phyloP scores from a whole-genome alignment of 2,888 invertebrate genomes.

The Polietes domitor region DNA sequence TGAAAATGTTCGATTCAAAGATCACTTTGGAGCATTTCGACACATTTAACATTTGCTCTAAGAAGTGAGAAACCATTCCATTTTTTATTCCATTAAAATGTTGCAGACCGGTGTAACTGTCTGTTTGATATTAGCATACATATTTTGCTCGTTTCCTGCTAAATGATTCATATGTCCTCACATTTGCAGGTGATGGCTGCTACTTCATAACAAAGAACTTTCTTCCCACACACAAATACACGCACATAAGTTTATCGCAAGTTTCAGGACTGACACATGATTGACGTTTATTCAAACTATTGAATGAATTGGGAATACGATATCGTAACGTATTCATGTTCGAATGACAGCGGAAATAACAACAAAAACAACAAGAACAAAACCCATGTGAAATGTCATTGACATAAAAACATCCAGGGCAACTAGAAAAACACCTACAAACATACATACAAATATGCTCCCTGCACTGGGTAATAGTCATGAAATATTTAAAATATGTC shows the following conservation, averaged over 20 bases:
- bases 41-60: too few relatives aligned
- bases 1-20: too few relatives aligned
- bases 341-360: background rate
- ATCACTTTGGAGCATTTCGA: too few relatives aligned
- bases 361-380: background rate
- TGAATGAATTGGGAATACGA: background rate
- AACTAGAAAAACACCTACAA: too few relatives aligned
- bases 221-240: background rate
- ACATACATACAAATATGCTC: too few relatives aligned
- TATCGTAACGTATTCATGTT: background rate
- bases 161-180: too few relatives aligned
- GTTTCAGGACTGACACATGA: conserved; percentile 57
- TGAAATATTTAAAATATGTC: background rate
- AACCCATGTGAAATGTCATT: background rate
- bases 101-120: too few relatives aligned
- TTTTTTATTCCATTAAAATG: too few relatives aligned
- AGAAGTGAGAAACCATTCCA: too few relatives aligned
- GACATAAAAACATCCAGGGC: background rate
- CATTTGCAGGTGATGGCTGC: background rate
- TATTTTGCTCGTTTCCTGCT: too few relatives aligned
- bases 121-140: too few relatives aligned
- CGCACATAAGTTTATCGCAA: conserved; percentile 10
- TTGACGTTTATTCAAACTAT: conserved; percentile 49
- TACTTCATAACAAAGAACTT: background rate
- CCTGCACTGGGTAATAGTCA: background rate